A percentile compares a stretch with the other conserved stretches of the same genome.
These are phyloP conservation scores for Hephaestus fuliginosus DNA, from an alignment of 2,797 vertebrate genomes.

Conservation along the genomic window DNA sequence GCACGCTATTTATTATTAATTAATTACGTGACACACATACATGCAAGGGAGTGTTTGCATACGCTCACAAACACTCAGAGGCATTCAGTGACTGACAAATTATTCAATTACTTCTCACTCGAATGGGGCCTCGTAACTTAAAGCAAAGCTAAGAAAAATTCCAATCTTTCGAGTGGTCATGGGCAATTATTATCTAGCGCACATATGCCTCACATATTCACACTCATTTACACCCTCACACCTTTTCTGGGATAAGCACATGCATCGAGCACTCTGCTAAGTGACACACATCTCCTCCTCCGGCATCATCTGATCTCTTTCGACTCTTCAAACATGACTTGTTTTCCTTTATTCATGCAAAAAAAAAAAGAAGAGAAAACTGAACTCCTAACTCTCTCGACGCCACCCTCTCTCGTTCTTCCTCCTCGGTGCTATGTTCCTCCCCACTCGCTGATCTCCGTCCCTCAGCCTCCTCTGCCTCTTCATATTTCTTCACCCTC, in stretches of 20 bases:
- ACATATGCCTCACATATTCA: constrained; percentile 44
- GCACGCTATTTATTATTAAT: constrained; percentile 53
- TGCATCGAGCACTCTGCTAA: constrained; percentile 17
- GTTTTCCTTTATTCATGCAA: constrained; percentile 8
- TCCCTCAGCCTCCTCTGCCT: constrained; percentile 16
- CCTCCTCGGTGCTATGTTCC: background rate
- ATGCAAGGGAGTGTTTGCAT: constrained; percentile 14
- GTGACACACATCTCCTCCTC: constrained; percentile 39
- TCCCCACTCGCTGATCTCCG: constrained; percentile 1
- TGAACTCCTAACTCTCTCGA: constrained; percentile 12
- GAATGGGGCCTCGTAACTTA: constrained; percentile 28
- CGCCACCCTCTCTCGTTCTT: constrained; percentile 21
- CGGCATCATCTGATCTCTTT: background rate
- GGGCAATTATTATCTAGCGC: constrained; percentile 36
- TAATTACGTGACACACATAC: constrained; percentile 43
- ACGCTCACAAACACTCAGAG: constrained; percentile 23
- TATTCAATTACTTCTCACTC: constrained; percentile 44
- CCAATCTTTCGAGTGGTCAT: constrained; percentile 5
- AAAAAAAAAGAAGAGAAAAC: background rate
- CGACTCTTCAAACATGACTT: background rate
- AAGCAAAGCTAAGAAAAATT: constrained; percentile 26
- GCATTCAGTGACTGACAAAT: constrained; percentile 46
- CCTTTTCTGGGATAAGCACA: constrained; percentile 38
- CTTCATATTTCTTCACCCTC: constrained; percentile 23
- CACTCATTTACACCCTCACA: constrained; percentile 59